Evolutionary conservation across 2,797 vertebrate species (phyloP), one percentile per base, ranked within the genome.

Genomic region (Rhabdomys pumilio): DNA sequence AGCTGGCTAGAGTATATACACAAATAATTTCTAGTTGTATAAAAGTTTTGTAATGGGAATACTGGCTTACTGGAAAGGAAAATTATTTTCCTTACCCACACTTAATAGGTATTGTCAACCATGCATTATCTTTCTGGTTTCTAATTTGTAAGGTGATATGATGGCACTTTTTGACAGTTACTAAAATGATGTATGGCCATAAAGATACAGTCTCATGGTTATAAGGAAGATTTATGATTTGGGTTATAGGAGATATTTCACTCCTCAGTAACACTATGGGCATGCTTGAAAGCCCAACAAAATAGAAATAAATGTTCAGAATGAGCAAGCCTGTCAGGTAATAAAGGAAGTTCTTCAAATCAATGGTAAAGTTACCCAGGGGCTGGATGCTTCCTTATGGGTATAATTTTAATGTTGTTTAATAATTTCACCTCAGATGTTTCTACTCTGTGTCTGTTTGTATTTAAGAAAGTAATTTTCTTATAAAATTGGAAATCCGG

Each of bases 291-390:
- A 98, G 98, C 98, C 96, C 97, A 96, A 94, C 96, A 97, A 98
- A 98, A 98, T 98, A 96, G 96, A 98, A 98, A 98, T 98, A 98
- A 98, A 98, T 98, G 97, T 94, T 95, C 97, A 95, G 92, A 97
- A 97, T 88, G 97, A 98, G 97, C 92, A 69, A 97, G 97, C 94
- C 93, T 98, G 98, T 97, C 98, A 98, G 98, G 97, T 97, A 97
- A 97, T 98, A 98, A 98, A 97, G 89, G 96, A 96, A 98, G 96
- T 96, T 98, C 97, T 97, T 98, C 98, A 98, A 97, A 98, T 98
- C 98, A 97, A 84, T 65, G 79, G 93, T 87, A 95, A 96, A 96
- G 97, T 98, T 97, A 97, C 85, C 83, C 76, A 97, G 96, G 97
- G 93, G 90, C 95, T 97, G 83, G 55, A 26, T 88, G 67, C 83